Conservation (phyloP, 2,888 invertebrate genomes). For the Andrena bucephala region DNA sequence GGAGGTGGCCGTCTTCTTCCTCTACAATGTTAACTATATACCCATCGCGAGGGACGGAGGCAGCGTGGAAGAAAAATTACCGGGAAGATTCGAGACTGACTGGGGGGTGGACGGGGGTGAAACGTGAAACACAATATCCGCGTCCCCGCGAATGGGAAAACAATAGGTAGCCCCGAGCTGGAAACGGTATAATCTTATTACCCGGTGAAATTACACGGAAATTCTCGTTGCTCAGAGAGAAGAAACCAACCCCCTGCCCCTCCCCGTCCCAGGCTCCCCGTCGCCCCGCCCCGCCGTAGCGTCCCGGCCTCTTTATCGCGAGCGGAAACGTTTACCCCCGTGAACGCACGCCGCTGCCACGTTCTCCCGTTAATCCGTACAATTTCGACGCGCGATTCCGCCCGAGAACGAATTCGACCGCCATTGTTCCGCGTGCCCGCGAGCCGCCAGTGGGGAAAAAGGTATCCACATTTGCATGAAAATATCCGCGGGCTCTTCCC, state of each 20-base stretch:
- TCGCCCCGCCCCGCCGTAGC: background rate
- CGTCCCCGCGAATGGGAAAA: conserved; percentile 47
- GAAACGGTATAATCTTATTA: conserved; percentile 64
- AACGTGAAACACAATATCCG: conserved; percentile 36
- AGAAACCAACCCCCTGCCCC: conserved; percentile 17
- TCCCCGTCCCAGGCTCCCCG: background rate
- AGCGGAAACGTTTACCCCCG: conserved; percentile 61
- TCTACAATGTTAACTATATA: conserved; percentile 35
- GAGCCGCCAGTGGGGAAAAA: conserved; percentile 42
- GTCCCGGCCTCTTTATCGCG: conserved; percentile 18
- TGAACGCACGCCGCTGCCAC: conserved; percentile 24
- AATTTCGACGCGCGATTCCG: conserved; percentile 70
- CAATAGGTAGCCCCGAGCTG: conserved; percentile 41
- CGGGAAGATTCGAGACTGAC: background rate
- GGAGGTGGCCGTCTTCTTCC: conserved; percentile 55
- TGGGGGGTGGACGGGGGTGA: background rate
- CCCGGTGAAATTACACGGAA: conserved; percentile 62
- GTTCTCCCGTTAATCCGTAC: conserved; percentile 69
- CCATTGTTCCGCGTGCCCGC: conserved; percentile 64
- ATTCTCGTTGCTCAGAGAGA: conserved; percentile 35
- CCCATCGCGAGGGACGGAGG: background rate
- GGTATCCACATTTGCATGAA: conserved; percentile 72
- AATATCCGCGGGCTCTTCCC: conserved; percentile 60
- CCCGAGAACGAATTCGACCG: conserved; percentile 65
- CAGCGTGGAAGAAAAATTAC: conserved; percentile 34